Base-by-base conservation (phyloP, 2,113 vertebrate species). In the Rhizomys pruinosus region DNA sequence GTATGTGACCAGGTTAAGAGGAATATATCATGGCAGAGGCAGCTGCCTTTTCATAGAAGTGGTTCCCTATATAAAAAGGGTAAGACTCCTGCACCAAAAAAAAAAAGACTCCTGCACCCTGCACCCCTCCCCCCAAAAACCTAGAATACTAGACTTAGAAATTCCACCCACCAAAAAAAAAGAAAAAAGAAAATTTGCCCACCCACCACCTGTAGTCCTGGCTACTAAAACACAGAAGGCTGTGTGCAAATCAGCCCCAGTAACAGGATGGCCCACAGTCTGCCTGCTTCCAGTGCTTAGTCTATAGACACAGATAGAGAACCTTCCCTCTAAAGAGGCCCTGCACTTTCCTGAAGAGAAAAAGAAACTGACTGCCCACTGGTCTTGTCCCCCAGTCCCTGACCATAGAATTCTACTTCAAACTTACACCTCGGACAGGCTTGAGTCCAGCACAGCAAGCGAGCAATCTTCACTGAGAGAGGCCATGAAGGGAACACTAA, bases 391-490 rank as follows among this genome's bases (percentile, higher is more conserved):
- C 84, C 81, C 15, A 2, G 71, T 27, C 39, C 55, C 69, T n/a
- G 7, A 37, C 17, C 71, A 66, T 25, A n/a, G 39, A n/a, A 3
- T 25, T 87, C 25, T 42, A 32, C 5, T 66, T 82, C 19, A 77
- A 94, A 98, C 99, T 99, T 97, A 99, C 99, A 99, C 97, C 98
- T 99, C 99, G 6, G 97, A 97, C 78, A 99, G 98, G 37, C 99
- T 98, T 1, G 98, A 97, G 92, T 99, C 99, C 94, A 99, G 95
- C 91, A 99, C 99, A 37, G 98, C 98, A 15, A 99, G 97, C 0
- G 99, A 99, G 93, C 99, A 99, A 97, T 99, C 99, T 94, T 99
- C 99, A 95, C 99, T 99, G 92, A 99, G 96, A 4, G 99, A 99
- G 81, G 99, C 99, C 92, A 99, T 97, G 47, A 99, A 97, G 47